Percentiles rank a stretch among this genome's conserved stretches.
phyloP scores from a whole-genome alignment of 1,140 invertebrate species.

The Neoseiulus cucumeris region DNA sequence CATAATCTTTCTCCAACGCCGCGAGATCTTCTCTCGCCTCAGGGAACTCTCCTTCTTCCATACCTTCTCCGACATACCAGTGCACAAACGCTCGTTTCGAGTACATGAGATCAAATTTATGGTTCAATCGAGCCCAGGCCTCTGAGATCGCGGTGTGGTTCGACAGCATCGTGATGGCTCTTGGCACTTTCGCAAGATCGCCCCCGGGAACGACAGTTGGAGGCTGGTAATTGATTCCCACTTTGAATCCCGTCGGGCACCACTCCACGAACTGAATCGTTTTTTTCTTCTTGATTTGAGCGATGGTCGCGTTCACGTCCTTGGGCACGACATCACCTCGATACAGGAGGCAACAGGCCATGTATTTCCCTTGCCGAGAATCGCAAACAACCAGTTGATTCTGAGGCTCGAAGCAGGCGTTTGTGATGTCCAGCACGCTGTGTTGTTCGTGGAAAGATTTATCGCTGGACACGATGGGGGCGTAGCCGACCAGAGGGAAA shows the following conservation, averaged over 20 bases:
- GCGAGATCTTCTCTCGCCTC: slow-evolving; percentile 45
- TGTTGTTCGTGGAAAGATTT: slow-evolving; percentile 29
- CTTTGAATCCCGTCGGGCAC: slow-evolving; percentile 45
- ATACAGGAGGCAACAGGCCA: slow-evolving; percentile 29
- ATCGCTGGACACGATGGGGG: slow-evolving; percentile 26
- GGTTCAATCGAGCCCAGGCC: slow-evolving; percentile 37
- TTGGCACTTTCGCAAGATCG: slow-evolving; percentile 59
- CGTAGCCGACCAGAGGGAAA: slow-evolving; percentile 33
- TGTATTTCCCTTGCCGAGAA: slow-evolving; percentile 40
- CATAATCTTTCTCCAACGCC: slow-evolving; percentile 42
- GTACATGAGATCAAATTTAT: slow-evolving; percentile 41
- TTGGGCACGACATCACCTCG: slow-evolving; percentile 34
- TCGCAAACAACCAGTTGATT: slow-evolving; percentile 37
- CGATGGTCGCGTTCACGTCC: slow-evolving; percentile 31
- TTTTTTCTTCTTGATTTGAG: slow-evolving; percentile 51
- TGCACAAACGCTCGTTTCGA: slow-evolving; percentile 34
- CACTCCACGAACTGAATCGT: slow-evolving; percentile 74
- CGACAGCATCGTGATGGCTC: slow-evolving; percentile 58
- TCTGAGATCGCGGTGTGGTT: slow-evolving; percentile 53
- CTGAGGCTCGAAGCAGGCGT: slow-evolving; percentile 27
- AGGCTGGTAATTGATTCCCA: slow-evolving; percentile 54
- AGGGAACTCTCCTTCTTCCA: slow-evolving; percentile 25
- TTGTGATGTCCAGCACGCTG: slow-evolving; percentile 29
- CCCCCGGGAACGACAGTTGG: slow-evolving; percentile 61
- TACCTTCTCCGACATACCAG: slow-evolving; percentile 28